Percentiles rank a stretch among this genome's conserved stretches.
Conservation (phyloP, 2,113 vertebrate species). For the Malurus elegans region DNA sequence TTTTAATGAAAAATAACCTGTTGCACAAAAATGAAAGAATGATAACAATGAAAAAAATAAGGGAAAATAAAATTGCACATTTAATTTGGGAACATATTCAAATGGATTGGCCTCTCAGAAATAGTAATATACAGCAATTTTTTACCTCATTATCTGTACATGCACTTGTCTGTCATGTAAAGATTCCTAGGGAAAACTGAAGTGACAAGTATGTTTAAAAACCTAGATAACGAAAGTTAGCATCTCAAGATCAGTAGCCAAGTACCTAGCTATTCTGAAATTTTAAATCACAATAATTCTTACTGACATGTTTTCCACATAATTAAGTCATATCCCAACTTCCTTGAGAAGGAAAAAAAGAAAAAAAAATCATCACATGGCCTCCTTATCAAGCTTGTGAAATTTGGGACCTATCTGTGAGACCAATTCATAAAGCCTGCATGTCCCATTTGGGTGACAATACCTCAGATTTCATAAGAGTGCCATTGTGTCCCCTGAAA, state of each 20-base stretch:
- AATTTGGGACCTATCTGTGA: not conserved
- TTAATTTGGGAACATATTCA: not conserved
- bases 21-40: not conserved
- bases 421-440: not conserved
- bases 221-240: not conserved
- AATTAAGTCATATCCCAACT: not conserved
- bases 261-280: not conserved
- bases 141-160: not conserved
- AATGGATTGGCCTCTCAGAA: not conserved
- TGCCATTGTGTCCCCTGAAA: not conserved
- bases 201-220: not conserved
- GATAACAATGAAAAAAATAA: not conserved
- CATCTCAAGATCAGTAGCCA: not conserved
- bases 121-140: not conserved
- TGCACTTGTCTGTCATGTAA: not conserved
- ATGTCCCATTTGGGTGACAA: not conserved
- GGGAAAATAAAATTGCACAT: not conserved
- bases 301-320: not conserved
- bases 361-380: not conserved
- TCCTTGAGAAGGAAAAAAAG: too few relatives aligned
- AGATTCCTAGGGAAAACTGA: not conserved
- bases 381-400: not conserved
- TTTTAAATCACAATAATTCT: not conserved
- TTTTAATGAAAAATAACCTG: not conserved
- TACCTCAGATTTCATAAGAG: not conserved